phyloP scores from a whole-genome alignment of 2,113 vertebrate species.

The Gulo gulo region DNA sequence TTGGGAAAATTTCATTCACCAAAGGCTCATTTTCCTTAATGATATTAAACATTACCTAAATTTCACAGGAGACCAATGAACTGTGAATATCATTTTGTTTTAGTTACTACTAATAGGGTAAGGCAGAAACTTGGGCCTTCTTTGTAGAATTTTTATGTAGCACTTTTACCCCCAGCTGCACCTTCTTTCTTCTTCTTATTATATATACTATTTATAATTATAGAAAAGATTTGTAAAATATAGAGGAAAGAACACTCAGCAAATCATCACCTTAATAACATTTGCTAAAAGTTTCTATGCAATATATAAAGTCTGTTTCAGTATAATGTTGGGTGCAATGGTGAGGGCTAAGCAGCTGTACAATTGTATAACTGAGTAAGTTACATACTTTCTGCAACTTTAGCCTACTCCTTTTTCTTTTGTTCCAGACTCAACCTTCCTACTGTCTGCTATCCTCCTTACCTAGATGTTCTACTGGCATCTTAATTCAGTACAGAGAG shows the following conservation, averaged over 20 bases:
- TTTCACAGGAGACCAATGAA: not conserved
- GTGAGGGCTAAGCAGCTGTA: not conserved
- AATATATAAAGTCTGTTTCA: not conserved
- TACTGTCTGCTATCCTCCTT: not conserved
- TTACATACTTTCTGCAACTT: not conserved
- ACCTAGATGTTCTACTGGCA: not conserved
- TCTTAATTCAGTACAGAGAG: not conserved
- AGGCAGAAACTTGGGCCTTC: not conserved
- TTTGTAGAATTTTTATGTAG: not conserved
- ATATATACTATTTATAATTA: not conserved
- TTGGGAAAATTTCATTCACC: not conserved
- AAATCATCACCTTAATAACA: not conserved
- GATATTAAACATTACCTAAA: not conserved
- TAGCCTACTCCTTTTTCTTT: not conserved
- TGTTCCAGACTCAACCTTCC: not conserved
- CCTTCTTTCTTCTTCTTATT: not conserved
- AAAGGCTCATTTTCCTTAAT: not conserved
- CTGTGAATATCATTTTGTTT: not conserved
- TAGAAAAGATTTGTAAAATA: not conserved
- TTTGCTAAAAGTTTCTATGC: not conserved
- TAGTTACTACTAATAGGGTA: not conserved
- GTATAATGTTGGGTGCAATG: not conserved
- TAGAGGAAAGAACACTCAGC: not conserved
- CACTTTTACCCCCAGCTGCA: not conserved
- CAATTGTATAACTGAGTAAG: not conserved